Evolutionary conservation across 2,888 invertebrate species (phyloP), one percentile per base, ranked within the genome.

Genomic region (Biston betularia): DNA sequence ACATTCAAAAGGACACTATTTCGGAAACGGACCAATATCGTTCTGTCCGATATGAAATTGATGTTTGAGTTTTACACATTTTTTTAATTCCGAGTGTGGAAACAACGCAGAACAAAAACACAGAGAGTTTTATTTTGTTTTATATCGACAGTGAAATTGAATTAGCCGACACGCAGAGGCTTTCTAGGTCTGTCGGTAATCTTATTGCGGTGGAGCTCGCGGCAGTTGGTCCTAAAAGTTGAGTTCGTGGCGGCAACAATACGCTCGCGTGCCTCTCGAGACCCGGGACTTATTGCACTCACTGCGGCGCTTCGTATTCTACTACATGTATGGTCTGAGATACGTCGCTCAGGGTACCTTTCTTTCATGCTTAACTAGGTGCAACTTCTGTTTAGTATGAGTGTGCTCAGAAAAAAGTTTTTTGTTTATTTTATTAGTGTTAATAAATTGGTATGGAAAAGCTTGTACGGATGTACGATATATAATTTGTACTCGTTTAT

Each of bases 141-240:
- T 81, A 81, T 83, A 85, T 86, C 79, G 83, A 85, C 86, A 87
- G 83, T 86, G 82, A 83, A 86, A 88, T 87, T 85, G 86, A 87
- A 90, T 89, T 87, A 88, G 82, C 82, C 72, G 82, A 81, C 84
- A 83, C 80, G 80, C 80, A 80, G 81, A 78, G 85, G 82, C 83
- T 83, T 86, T 83, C 86, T 87, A 85, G 83, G 83, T 86, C 81
- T 87, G 85, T 82, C 79, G 80, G 86, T 89, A 91, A 91, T 91
- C 90, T 90, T 89, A 89, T 91, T 92, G 90, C 81, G 90, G 89
- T 80, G 78, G 79, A 82, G 80, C 84, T 82, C 82, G 79, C 80
- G 79, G 84, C 83, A 83, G 84, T 87, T 84, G 84, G 79, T 84
- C 76, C 85, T 81, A 82, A 87, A 90, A 89, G 88, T 90, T 89